These are phyloP conservation scores for Ceriagrion tenellum DNA, from an alignment of 2,888 invertebrate species.

Conservation along the genomic window DNA sequence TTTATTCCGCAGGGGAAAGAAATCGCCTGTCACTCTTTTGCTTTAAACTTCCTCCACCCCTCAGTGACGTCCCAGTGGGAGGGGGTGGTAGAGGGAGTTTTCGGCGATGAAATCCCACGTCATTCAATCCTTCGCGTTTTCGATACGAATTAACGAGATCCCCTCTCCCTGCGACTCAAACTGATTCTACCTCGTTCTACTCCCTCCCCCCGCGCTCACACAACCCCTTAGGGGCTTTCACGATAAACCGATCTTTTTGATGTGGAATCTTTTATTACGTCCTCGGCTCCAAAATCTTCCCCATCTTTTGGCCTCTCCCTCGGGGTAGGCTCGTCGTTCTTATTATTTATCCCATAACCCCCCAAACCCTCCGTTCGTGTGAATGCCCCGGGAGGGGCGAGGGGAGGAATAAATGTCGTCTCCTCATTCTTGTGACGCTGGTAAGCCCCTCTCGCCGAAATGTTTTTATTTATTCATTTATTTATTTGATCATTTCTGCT, in stretches of 20 bases:
- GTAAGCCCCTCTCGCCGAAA: background rate
- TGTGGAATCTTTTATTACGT: background rate
- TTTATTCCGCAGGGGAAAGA: background rate
- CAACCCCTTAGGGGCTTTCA: background rate
- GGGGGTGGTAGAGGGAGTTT: background rate
- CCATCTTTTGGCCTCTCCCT: background rate
- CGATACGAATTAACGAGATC: background rate
- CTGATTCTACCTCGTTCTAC: no score
- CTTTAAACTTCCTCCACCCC: background rate
- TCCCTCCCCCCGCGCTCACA: background rate
- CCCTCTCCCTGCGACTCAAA: background rate
- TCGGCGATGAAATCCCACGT: background rate
- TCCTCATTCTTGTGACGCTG: background rate
- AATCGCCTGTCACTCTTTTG: slow-evolving; percentile 12
- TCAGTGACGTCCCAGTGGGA: background rate
- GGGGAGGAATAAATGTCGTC: background rate
- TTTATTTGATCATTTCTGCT: no score
- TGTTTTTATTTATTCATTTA: background rate
- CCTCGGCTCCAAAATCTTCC: background rate
- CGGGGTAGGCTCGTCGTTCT: background rate
- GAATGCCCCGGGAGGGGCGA: background rate
- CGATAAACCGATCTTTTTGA: background rate
- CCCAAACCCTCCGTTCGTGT: background rate
- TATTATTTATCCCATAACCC: background rate
- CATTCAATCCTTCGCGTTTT: background rate